Conservation (phyloP, 2,113 vertebrate genomes). For the Misgurnus anguillicaudatus region DNA sequence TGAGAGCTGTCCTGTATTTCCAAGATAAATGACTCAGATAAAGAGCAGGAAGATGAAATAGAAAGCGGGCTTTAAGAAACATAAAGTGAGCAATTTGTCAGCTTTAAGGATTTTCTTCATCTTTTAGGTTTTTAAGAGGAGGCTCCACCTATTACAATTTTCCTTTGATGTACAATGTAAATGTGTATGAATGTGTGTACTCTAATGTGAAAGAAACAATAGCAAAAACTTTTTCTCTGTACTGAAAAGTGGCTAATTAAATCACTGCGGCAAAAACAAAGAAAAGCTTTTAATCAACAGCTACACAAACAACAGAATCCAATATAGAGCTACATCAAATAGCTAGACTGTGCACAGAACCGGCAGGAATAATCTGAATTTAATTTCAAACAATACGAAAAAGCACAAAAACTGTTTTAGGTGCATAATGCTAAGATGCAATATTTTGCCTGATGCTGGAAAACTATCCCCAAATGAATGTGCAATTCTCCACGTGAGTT, state of each 20-base stretch:
- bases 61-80: no score
- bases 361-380: not conserved
- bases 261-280: not conserved
- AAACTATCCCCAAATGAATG: not conserved
- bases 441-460: not conserved
- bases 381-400: not conserved
- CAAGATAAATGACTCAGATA: no score
- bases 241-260: not conserved
- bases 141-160: no score
- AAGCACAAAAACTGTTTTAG: not conserved
- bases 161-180: not conserved
- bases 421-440: not conserved
- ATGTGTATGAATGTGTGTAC: not conserved
- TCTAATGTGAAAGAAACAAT: not conserved
- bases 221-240: not conserved
- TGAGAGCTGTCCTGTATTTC: no score
- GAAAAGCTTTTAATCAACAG: constrained; percentile 11
- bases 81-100: no score
- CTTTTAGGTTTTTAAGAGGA: no score
- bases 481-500: not conserved
- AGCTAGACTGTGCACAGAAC: not conserved
- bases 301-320: not conserved
- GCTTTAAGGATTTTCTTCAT: no score
- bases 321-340: constrained; percentile 8
- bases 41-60: no score